These are phyloP conservation scores for Strigamia maritima DNA, from an alignment of 2,888 invertebrate genomes.

Conservation along the genomic window DNA sequence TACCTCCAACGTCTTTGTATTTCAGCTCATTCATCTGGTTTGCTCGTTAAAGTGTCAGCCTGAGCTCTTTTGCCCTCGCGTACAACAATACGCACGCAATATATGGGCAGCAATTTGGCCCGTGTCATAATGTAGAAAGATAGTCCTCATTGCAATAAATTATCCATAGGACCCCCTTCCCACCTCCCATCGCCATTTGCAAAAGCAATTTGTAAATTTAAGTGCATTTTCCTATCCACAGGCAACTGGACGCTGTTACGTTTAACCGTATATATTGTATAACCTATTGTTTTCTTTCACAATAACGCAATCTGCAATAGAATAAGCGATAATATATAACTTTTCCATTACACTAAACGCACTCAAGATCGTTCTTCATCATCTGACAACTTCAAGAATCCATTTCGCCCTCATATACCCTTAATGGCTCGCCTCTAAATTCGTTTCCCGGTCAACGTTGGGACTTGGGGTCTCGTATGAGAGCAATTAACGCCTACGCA, in stretches of 20 bases:
- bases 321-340: neutral
- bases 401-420: neutral
- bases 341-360: neutral
- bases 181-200: neutral
- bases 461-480: slow-evolving; percentile 18
- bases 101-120: slow-evolving; percentile 34
- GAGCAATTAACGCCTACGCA: slow-evolving; percentile 25
- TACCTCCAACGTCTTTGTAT: slow-evolving; percentile 16
- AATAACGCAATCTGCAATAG: neutral
- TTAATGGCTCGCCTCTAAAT: neutral
- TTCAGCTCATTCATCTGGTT: slow-evolving; percentile 20
- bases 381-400: neutral
- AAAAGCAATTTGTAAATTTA: slow-evolving; percentile 15
- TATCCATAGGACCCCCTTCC: neutral
- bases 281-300: neutral
- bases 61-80: slow-evolving; percentile 10
- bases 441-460: slow-evolving; percentile 20
- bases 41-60: slow-evolving; percentile 28
- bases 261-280: no score
- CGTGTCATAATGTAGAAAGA: slow-evolving; percentile 30
- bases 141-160: slow-evolving; percentile 25
- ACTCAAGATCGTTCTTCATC: neutral
- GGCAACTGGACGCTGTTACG: neutral
- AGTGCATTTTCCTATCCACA: slow-evolving; percentile 14
- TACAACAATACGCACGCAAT: slow-evolving; percentile 13